Percentiles rank a stretch among this genome's conserved stretches.
phyloP scores from a whole-genome alignment of 2,888 invertebrate genomes.

The Drosophila mimica region DNA sequence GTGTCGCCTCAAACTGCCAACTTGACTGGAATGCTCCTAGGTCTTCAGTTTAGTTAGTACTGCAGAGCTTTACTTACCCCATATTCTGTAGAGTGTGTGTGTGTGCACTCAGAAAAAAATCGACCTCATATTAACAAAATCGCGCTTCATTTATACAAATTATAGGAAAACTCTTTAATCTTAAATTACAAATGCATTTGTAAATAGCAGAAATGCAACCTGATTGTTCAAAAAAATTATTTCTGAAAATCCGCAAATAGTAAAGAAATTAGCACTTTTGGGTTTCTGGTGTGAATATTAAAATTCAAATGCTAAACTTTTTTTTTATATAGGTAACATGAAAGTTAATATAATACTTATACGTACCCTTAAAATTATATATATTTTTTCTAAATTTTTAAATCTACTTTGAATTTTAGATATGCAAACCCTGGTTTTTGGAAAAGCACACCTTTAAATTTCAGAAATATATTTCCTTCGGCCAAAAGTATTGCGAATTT shows the following conservation, averaged over 20 bases:
- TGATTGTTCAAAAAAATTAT: background rate
- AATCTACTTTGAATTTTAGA: background rate
- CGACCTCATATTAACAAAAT: background rate
- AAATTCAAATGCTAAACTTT: background rate
- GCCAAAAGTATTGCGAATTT: background rate
- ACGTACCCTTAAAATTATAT: background rate
- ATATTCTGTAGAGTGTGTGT: constrained; percentile 22
- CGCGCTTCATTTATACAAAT: background rate
- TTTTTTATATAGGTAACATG: background rate
- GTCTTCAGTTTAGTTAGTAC: background rate
- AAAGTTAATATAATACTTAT: background rate
- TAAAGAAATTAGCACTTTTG: background rate
- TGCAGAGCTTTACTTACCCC: constrained; percentile 47
- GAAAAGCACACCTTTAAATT: background rate
- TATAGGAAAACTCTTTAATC: background rate
- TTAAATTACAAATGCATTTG: background rate
- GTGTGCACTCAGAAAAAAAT: background rate
- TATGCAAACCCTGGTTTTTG: background rate
- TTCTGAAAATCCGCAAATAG: background rate
- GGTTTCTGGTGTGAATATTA: background rate
- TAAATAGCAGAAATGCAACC: background rate
- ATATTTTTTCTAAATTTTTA: background rate
- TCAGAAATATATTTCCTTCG: background rate
- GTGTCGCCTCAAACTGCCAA: constrained; percentile 25
- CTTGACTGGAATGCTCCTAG: constrained; percentile 4